These are phyloP conservation scores for Brachyistius frenatus DNA, from an alignment of 2,113 vertebrate genomes.

Conservation along the genomic window DNA sequence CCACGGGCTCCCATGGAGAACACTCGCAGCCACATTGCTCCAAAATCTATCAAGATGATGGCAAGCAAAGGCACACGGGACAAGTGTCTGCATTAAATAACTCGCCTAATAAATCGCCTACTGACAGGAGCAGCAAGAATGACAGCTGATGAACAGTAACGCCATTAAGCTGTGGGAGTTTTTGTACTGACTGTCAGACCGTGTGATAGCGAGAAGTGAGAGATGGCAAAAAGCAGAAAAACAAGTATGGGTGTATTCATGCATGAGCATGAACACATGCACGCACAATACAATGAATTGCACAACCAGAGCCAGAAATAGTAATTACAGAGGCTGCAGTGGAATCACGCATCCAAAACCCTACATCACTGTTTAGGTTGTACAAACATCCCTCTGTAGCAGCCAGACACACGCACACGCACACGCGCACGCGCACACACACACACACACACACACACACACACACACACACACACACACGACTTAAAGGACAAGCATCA, in stretches of 20 bases:
- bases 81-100: constrained; percentile 68
- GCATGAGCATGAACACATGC: constrained; percentile 45
- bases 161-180: constrained; percentile 22
- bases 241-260: constrained; percentile 59
- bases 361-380: constrained; percentile 43
- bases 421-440: not conserved
- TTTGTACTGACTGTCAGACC: constrained; percentile 34
- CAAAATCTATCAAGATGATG: constrained; percentile 63
- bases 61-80: constrained; percentile 67
- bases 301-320: constrained; percentile 60
- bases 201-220: constrained; percentile 47
- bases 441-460: not conserved
- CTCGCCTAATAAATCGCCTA: constrained; percentile 38
- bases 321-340: constrained; percentile 24
- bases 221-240: constrained; percentile 53
- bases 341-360: constrained; percentile 38
- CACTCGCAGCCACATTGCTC: constrained; percentile 59
- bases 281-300: constrained; percentile 53
- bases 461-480: not conserved
- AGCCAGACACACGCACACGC: not conserved
- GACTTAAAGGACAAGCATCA: not conserved
- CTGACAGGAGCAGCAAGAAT: constrained; percentile 58
- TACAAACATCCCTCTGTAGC: constrained; percentile 36
- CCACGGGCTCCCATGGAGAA: constrained; percentile 62
- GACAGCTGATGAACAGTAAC: constrained; percentile 34